These are phyloP conservation scores for Coelopa pilipes DNA, from an alignment of 2,888 invertebrate species.

Conservation along the genomic window DNA sequence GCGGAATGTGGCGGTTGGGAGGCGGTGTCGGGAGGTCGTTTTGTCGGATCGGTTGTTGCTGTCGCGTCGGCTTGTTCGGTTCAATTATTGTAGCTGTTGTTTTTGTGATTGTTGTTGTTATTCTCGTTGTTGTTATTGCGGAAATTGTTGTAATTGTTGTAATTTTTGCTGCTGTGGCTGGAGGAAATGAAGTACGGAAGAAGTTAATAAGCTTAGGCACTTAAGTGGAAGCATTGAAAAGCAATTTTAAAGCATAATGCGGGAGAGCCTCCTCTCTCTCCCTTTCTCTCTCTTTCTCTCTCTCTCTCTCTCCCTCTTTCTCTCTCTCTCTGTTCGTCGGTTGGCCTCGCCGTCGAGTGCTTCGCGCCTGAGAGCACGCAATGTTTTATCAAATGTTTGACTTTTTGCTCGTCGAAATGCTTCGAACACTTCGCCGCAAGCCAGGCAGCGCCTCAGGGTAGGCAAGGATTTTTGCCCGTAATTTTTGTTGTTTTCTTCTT, in stretches of 20 bases:
- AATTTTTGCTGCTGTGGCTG: conserved; percentile 1
- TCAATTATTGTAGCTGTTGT: not conserved
- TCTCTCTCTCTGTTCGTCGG: not conserved
- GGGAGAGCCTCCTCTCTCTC: not conserved
- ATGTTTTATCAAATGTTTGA: not conserved
- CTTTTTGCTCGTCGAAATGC: not conserved
- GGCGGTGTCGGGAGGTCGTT: too few relatives aligned
- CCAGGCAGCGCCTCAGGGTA: not conserved
- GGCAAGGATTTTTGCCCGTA: too few relatives aligned
- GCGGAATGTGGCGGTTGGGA: too few relatives aligned
- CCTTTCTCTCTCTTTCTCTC: too few relatives aligned
- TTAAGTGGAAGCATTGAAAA: conserved; percentile 37
- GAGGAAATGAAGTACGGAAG: conserved; percentile 12
- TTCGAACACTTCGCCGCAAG: not conserved
- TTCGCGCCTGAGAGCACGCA: conserved; percentile 15
- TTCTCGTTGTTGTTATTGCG: not conserved
- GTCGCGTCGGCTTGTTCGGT: not conserved
- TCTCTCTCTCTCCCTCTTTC: too few relatives aligned
- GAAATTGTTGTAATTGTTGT: conserved; percentile 21
- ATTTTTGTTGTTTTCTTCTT: too few relatives aligned
- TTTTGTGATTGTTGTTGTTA: not conserved
- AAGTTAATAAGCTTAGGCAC: conserved; percentile 37
- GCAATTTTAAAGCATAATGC: conserved; percentile 26
- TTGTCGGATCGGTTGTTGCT: too few relatives aligned
- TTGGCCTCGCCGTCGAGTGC: not conserved